Conservation (phyloP, 2,797 vertebrate genomes). For the Aythya fuligula region DNA sequence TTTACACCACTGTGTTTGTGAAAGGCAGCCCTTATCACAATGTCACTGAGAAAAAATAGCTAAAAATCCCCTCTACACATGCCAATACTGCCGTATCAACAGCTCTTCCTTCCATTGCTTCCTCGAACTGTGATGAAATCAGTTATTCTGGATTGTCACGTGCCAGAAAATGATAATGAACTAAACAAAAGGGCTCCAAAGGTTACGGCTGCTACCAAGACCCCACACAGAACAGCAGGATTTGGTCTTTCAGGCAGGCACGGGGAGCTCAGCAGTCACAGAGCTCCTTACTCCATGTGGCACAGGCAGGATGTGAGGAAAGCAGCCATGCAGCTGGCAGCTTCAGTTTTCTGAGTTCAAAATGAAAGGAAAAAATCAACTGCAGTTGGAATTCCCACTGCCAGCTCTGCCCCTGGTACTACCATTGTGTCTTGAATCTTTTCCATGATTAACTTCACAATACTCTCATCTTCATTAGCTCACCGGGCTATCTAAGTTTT, state of each 20-base stretch:
- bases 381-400: not conserved
- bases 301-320: rapidly evolving
- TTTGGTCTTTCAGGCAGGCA: not conserved
- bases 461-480: not conserved
- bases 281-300: not conserved
- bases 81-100: not conserved
- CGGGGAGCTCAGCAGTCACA: not conserved
- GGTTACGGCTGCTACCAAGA: not conserved
- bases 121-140: not conserved
- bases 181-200: not conserved
- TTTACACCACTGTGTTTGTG: not conserved
- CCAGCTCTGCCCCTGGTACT: not conserved
- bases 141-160: not conserved
- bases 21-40: not conserved
- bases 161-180: not conserved
- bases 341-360: not conserved
- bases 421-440: not conserved
- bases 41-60: not conserved
- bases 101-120: not conserved
- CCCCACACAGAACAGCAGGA: not conserved
- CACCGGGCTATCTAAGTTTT: not conserved
- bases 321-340: not conserved
- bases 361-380: not conserved
- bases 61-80: not conserved
- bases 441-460: not conserved